phyloP scores from a whole-genome alignment of 2,797 vertebrate species.

The Aratinga solstitialis region DNA sequence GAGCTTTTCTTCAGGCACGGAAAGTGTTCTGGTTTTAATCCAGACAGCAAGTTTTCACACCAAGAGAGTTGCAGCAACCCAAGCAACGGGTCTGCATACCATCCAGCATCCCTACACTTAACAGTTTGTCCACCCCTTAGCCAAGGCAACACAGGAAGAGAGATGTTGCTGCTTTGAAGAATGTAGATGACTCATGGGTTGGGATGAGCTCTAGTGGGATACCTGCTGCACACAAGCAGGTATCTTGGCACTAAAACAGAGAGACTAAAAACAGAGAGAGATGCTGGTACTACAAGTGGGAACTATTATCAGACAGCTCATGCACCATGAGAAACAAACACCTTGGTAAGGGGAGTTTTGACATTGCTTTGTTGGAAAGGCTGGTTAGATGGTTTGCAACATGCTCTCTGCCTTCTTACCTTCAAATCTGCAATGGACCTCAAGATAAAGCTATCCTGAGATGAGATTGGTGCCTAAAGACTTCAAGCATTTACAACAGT shows the following conservation, averaged over 20 bases:
- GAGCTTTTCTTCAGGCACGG: not conserved
- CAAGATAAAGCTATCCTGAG: not conserved
- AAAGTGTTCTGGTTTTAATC: not conserved
- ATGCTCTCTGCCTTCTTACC: not conserved
- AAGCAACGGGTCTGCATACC: not conserved
- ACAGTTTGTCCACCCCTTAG: not conserved
- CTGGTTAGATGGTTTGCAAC: not conserved
- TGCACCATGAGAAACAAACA: not conserved
- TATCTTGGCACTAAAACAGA: not conserved
- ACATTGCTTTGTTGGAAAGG: not conserved
- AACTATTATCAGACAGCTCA: not conserved
- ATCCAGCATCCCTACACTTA: not conserved
- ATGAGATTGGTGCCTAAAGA: not conserved
- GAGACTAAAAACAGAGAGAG: not conserved
- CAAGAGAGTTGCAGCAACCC: not conserved
- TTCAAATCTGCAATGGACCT: not conserved
- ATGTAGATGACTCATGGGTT: not conserved
- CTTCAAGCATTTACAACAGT: not conserved
- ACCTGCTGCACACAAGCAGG: not conserved
- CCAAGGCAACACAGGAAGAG: not conserved
- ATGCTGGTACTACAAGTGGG: not conserved
- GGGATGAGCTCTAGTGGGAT: no score
- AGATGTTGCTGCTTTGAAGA: not conserved
- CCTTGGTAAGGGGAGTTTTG: not conserved
- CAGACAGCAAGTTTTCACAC: not conserved